Percentiles rank a stretch among this genome's conserved stretches.
phyloP scores from a whole-genome alignment of 2,797 vertebrate genomes.

The Enteromius radiatus region DNA sequence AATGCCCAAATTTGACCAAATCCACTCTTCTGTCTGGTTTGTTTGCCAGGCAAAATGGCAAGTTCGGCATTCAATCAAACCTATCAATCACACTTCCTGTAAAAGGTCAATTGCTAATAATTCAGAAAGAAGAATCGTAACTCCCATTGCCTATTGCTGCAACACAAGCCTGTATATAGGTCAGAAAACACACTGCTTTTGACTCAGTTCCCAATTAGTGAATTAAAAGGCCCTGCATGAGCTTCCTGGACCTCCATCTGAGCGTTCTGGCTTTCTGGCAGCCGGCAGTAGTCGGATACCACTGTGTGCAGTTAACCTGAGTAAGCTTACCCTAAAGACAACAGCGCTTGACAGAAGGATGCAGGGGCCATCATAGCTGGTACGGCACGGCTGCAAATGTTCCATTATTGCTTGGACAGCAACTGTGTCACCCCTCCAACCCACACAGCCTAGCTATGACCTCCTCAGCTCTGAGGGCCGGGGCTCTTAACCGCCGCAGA shows the following conservation, averaged over 20 bases:
- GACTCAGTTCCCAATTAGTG: constrained; percentile 65
- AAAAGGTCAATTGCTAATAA: not conserved
- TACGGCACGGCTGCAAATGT: constrained; percentile 50
- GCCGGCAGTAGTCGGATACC: constrained; percentile 72
- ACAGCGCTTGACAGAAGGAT: constrained; percentile 63
- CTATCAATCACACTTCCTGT: not conserved
- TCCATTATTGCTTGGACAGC: constrained; percentile 70
- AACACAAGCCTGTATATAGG: constrained; percentile 18
- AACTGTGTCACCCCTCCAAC: constrained; percentile 63
- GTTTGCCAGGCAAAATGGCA: not conserved
- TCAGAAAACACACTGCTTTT: constrained; percentile 8
- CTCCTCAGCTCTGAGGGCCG: constrained; percentile 68
- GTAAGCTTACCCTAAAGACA: constrained; percentile 60
- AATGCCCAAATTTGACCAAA: not conserved
- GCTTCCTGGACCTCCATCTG: constrained; percentile 47
- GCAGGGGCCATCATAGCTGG: constrained; percentile 58
- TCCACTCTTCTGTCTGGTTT: not conserved
- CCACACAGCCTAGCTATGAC: constrained; percentile 69
- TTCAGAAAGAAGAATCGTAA: not conserved
- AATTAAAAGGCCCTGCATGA: constrained; percentile 60
- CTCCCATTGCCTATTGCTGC: constrained; percentile 1
- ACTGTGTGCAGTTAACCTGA: constrained; percentile 67
- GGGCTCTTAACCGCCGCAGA: constrained; percentile 73
- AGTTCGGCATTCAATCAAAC: not conserved
- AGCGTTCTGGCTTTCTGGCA: constrained; percentile 56